Conservation (phyloP, 1,140 invertebrate genomes). For the Meloidogyne floridensis region DNA sequence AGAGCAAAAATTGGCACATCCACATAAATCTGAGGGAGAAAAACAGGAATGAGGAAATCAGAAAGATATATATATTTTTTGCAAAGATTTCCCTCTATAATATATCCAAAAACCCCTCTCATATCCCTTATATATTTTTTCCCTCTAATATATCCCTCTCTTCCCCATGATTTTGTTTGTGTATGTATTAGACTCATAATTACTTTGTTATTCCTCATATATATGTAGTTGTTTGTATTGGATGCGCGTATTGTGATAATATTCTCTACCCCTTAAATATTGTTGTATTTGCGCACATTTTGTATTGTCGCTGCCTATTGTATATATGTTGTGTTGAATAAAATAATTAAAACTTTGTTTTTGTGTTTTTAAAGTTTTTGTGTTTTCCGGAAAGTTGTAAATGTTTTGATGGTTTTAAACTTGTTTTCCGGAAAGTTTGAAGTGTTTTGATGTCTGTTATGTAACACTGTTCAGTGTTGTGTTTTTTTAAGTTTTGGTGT, state of each 20-base stretch:
- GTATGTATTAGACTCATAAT: neutral
- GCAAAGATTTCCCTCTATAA: neutral
- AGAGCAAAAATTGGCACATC: neutral
- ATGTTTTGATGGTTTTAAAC: no score
- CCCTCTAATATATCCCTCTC: neutral
- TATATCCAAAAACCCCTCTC: neutral
- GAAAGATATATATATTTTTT: neutral
- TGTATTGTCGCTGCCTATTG: no score
- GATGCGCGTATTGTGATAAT: neutral
- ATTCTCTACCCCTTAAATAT: no score
- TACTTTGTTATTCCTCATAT: neutral
- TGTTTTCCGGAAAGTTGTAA: no score
- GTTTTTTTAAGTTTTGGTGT: no score
- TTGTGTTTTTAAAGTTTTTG: neutral
- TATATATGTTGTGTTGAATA: neutral
- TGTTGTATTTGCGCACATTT: no score
- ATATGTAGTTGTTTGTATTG: neutral
- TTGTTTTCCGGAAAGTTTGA: no score
- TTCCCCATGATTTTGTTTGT: neutral
- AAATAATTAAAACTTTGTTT: no score
- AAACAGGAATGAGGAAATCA: neutral
- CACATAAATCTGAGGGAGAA: neutral
- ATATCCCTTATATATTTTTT: neutral
- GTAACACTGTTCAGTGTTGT: no score
- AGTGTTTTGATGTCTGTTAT: no score